phyloP scores from a whole-genome alignment of 2,797 vertebrate species.

The Cossypha caffra region DNA sequence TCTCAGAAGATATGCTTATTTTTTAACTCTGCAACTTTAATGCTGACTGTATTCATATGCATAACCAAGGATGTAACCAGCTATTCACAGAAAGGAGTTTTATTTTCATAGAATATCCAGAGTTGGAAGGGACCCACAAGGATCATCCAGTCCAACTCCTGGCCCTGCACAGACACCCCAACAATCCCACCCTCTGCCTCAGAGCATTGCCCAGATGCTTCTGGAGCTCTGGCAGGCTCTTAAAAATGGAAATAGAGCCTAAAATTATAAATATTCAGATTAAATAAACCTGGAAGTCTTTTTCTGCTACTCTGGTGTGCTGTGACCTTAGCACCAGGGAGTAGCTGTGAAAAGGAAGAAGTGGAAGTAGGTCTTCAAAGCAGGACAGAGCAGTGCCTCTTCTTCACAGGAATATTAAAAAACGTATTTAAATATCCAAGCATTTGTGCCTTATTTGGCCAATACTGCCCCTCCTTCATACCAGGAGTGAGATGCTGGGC shows the following conservation, averaged over 20 bases:
- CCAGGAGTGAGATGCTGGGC: background rate
- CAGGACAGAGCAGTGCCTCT: background rate
- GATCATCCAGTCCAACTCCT: background rate
- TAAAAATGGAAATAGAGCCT: background rate
- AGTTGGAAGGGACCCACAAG: background rate
- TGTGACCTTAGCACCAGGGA: background rate
- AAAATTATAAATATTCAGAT: background rate
- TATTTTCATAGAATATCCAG: background rate
- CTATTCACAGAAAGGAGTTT: background rate
- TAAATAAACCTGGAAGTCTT: background rate
- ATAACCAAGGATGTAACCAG: background rate
- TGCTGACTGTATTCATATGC: background rate
- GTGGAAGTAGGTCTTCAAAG: background rate
- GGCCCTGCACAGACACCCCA: background rate
- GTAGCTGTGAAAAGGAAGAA: background rate
- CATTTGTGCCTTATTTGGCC: background rate
- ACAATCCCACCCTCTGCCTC: background rate
- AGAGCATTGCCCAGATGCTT: background rate
- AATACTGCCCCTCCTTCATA: background rate
- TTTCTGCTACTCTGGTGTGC: background rate
- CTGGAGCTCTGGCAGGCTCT: background rate
- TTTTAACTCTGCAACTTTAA: background rate
- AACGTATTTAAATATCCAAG: background rate
- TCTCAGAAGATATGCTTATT: background rate
- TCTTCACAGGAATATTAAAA: background rate